Percentiles rank a stretch among this genome's conserved stretches.
Conservation (phyloP, 2,113 vertebrate species). For the Parotia lawesii region DNA sequence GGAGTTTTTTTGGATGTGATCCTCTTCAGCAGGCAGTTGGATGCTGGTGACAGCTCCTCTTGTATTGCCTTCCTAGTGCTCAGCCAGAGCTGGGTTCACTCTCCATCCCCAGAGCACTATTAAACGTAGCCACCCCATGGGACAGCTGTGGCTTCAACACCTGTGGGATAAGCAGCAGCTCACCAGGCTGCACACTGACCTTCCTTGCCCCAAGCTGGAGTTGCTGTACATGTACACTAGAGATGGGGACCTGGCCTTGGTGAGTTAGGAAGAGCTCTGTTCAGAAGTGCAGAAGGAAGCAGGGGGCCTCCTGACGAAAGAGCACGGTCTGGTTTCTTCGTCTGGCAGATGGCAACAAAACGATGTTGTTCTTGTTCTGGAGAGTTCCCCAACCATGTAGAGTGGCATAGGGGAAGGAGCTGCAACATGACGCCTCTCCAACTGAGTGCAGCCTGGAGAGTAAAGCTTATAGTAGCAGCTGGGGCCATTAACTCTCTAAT, state of each 20-base stretch:
- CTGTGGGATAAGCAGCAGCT: neutral
- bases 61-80: neutral
- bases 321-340: neutral
- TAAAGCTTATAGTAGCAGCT: neutral
- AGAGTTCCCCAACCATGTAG: neutral
- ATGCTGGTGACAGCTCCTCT: neutral
- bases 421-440: conserved; percentile 39
- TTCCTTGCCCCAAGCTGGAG: fast-evolving
- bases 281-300: neutral
- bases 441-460: neutral
- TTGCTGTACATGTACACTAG: neutral
- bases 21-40: neutral
- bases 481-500: conserved; percentile 12
- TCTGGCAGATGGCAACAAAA: neutral
- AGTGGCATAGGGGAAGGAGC: neutral
- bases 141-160: neutral
- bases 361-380: neutral
- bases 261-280: neutral
- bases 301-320: neutral
- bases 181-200: fast-evolving
- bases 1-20: neutral
- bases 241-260: neutral
- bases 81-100: neutral
- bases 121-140: fast-evolving
- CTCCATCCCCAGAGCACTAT: too few relatives aligned